Evolutionary conservation across 2,888 invertebrate genomes (phyloP), one percentile per base, ranked within the genome.

Genomic region (Campoplex nolae): DNA sequence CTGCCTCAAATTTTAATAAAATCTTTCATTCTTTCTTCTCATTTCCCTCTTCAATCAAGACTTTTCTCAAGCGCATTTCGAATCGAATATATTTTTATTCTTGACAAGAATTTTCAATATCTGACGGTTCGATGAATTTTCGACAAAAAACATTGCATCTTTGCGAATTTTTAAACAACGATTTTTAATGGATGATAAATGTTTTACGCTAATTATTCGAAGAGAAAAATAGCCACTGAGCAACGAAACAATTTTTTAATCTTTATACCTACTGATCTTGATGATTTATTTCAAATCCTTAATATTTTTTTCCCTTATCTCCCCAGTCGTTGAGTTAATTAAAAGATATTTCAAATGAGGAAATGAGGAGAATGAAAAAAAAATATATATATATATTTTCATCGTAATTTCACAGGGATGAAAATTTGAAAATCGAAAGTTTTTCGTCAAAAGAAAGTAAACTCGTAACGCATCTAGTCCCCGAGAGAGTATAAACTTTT

Each of bases 401-500:
- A 11, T 0, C 2, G 32, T 18, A 32, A 32, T 62, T 62, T 32
- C 16, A 6, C 38, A 62, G 13, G 58, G 28, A 58, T 13, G 3
- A 28, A 28, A 62, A 32, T 2, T 28, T 16, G 62, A 32, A 32
- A 32, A 62, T 62, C 6, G 62, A 62, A 16, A 1, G 62, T 62
- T 32, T 62, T 28, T 32, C 62, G 62, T 62, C 32, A 62, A 32
- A 16, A 32, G 13, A 62, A 62, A 32, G 62, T 62, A 62, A 48
- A 76, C 65, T 80, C 80, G 62, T 58, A 78, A 65, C 28, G 70
- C 74, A 67, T 81, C 74, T 81, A 73, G 81, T 81, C 73, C 74
- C 70, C n/a, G 74, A 81, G 65, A 74, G 67, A 38, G 70, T 51
- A 51, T 62, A 67, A 90, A 90, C 90, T 90, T 90, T 89, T 77